Evolutionary conservation across 2,113 vertebrate genomes (phyloP).

Genomic region (Xyrauchen texanus): DNA sequence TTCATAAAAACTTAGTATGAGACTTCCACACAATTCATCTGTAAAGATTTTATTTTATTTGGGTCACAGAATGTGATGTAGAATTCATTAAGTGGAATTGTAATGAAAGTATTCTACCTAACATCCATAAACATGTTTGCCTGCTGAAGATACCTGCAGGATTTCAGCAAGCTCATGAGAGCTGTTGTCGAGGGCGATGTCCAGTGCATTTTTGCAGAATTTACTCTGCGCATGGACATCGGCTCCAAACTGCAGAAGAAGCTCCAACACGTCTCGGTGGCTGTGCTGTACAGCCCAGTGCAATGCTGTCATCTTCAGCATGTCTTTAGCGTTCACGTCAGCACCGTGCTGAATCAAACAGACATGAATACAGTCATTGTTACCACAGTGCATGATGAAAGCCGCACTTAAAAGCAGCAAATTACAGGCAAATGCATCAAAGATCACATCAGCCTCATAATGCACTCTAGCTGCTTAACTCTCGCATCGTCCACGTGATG

Average conservation of each 20-base stretch:
- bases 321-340: constrained; percentile 87
- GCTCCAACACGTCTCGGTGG: constrained; percentile 84
- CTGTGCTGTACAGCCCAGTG: constrained; percentile 87
- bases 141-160: constrained; percentile 75
- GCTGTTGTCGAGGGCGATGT: constrained; percentile 85
- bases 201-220: constrained; percentile 86
- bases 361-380: constrained; percentile 35
- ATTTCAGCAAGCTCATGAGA: constrained; percentile 86
- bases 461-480: too few species aligned
- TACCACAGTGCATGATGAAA: constrained; percentile 37
- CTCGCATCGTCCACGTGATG: neutral
- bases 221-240: constrained; percentile 88
- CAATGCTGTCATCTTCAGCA: constrained; percentile 90
- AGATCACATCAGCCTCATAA: neutral
- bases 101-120: too few species aligned
- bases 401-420: constrained; percentile 25
- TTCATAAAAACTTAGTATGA: too few species aligned
- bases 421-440: constrained; percentile 43
- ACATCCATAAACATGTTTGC: too few species aligned
- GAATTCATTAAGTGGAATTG: too few species aligned
- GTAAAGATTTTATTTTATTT: too few species aligned
- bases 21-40: too few species aligned
- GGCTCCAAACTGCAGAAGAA: constrained; percentile 86
- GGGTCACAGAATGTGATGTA: too few species aligned
- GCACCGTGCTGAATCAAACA: constrained; percentile 77